Percentiles rank a stretch among this genome's conserved stretches.
These are phyloP conservation scores for Rhyacophila brunnea DNA, from an alignment of 1,140 invertebrate genomes.

Conservation along the genomic window DNA sequence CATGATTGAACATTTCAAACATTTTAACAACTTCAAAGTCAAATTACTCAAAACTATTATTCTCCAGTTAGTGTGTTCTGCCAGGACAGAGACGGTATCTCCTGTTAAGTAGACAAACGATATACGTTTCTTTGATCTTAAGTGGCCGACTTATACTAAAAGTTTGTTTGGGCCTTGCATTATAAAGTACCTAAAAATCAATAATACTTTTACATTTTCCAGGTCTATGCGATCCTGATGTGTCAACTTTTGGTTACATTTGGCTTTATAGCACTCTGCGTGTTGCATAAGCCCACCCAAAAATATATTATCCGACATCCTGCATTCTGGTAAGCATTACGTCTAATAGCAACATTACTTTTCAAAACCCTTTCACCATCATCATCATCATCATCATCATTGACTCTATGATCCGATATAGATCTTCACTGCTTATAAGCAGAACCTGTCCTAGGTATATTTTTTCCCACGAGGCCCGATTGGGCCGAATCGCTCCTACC, in stretches of 20 bases:
- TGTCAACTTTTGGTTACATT: conserved; percentile 78
- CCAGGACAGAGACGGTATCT: too few species aligned
- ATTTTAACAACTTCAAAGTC: too few species aligned
- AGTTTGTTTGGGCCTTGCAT: too few species aligned
- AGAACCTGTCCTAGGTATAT: background rate
- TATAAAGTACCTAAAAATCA: too few species aligned
- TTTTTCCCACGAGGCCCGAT: background rate
- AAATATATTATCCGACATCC: conserved; percentile 53
- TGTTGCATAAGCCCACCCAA: conserved; percentile 66
- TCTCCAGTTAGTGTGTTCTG: too few species aligned
- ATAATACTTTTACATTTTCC: conserved; percentile 16
- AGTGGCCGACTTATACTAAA: too few species aligned
- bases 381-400: background rate
- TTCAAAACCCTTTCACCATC: background rate
- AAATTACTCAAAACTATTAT: too few species aligned
- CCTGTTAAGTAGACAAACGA: too few species aligned
- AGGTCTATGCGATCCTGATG: conserved; percentile 84
- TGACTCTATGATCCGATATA: too few species aligned
- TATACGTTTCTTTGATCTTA: too few species aligned
- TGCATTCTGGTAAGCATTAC: conserved; percentile 49
- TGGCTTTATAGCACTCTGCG: conserved; percentile 73
- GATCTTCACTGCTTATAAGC: background rate
- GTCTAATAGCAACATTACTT: too few species aligned
- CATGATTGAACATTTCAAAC: too few species aligned
- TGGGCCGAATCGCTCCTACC: background rate